Percentiles rank a stretch among this genome's conserved stretches.
These are phyloP conservation scores for Etheostoma cragini DNA, from an alignment of 2,113 vertebrate species.

Conservation along the genomic window DNA sequence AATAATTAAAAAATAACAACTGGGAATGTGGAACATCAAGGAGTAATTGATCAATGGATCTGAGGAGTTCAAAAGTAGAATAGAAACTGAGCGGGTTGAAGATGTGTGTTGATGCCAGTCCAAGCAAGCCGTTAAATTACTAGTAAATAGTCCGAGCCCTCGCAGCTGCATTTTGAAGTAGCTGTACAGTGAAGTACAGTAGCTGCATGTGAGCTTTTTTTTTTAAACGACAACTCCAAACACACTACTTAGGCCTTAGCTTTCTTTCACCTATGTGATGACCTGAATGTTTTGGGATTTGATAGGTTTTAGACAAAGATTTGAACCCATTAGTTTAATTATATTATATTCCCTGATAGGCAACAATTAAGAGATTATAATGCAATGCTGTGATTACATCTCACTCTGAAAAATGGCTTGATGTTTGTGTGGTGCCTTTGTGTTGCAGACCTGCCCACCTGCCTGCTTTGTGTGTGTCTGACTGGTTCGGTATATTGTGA, in stretches of 20 bases:
- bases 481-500: constrained; percentile 98
- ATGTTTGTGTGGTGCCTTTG: constrained; percentile 17
- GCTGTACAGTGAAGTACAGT: too few species aligned
- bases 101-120: background rate
- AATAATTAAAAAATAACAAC: background rate
- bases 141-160: too few species aligned
- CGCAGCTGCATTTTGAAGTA: too few species aligned
- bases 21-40: background rate
- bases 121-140: too few species aligned
- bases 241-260: background rate
- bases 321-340: background rate
- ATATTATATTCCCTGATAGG: background rate
- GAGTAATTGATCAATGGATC: background rate
- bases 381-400: background rate
- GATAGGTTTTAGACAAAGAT: background rate
- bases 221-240: background rate
- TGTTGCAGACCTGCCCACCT: constrained; percentile 91
- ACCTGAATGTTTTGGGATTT: background rate
- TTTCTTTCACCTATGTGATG: background rate
- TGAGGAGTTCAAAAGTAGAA: background rate
- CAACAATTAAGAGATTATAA: background rate
- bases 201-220: too few species aligned
- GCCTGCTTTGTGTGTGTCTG: constrained; percentile 94
- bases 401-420: background rate
- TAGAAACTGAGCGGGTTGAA: background rate